phyloP scores from a whole-genome alignment of 2,113 vertebrate species.

The Cheilinus undulatus region DNA sequence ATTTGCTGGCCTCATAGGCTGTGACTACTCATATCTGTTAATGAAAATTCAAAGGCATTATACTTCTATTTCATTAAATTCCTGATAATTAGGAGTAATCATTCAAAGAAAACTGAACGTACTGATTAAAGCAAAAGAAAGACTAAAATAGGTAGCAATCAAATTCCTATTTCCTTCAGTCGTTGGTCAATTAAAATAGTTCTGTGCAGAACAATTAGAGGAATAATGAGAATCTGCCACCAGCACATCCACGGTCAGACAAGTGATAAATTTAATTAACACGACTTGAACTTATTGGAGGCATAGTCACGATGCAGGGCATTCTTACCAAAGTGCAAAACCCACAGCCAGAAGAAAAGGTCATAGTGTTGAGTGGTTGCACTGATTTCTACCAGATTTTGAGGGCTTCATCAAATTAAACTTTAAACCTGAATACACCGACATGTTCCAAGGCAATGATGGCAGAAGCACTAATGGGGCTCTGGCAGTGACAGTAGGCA shows the following conservation, averaged over 20 bases:
- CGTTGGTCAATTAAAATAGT: neutral
- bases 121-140: neutral
- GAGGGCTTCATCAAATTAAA: too few species aligned
- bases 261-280: too few species aligned
- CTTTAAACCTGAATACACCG: too few species aligned
- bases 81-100: neutral
- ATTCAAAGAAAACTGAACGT: neutral
- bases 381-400: too few species aligned
- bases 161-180: neutral
- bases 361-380: too few species aligned
- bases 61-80: conserved; percentile 6
- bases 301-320: neutral
- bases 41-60: conserved; percentile 11
- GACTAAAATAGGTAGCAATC: neutral
- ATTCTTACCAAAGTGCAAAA: neutral
- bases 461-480: too few species aligned
- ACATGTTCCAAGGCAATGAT: too few species aligned
- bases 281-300: neutral
- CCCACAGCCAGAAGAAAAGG: too few species aligned
- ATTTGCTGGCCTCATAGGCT: conserved; percentile 1
- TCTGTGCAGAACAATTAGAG: neutral
- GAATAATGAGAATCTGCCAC: neutral
- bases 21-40: neutral
- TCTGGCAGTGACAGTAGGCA: too few species aligned
- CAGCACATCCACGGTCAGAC: neutral